phyloP scores from a whole-genome alignment of 2,888 invertebrate species.

The Colostygia pectinataria region DNA sequence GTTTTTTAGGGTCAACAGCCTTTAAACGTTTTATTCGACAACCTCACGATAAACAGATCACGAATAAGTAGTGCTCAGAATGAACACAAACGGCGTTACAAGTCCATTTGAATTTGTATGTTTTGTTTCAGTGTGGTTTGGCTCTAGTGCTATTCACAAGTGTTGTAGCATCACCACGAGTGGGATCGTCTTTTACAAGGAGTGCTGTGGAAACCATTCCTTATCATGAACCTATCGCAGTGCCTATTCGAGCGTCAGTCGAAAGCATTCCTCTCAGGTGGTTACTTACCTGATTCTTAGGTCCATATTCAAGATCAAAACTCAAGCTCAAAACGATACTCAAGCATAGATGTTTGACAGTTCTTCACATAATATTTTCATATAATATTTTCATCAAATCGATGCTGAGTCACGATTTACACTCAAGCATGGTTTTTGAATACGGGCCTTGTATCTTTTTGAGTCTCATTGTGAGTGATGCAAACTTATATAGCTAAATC shows the following conservation, averaged over 20 bases:
- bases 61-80: slow-evolving; percentile 44
- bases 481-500: background rate
- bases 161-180: slow-evolving; percentile 59
- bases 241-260: slow-evolving; percentile 89
- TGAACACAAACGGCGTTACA: slow-evolving; percentile 40
- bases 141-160: slow-evolving; percentile 52
- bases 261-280: slow-evolving; percentile 86
- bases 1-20: slow-evolving; percentile 66
- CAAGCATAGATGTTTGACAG: too few relatives aligned
- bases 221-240: slow-evolving; percentile 63
- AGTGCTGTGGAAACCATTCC: slow-evolving; percentile 71
- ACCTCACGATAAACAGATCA: slow-evolving; percentile 55
- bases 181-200: slow-evolving; percentile 55
- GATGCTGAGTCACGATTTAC: too few relatives aligned
- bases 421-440: too few relatives aligned
- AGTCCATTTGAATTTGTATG: slow-evolving; percentile 8
- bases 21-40: slow-evolving; percentile 58
- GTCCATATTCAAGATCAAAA: too few relatives aligned
- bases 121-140: slow-evolving; percentile 53
- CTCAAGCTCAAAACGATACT: too few relatives aligned
- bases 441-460: too few relatives aligned
- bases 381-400: too few relatives aligned
- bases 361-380: too few relatives aligned
- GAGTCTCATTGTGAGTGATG: background rate
- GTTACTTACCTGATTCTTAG: too few relatives aligned